Percentiles rank a stretch among this genome's conserved stretches.
phyloP scores from a whole-genome alignment of 2,797 vertebrate species.

The Buphagus erythrorhynchus region DNA sequence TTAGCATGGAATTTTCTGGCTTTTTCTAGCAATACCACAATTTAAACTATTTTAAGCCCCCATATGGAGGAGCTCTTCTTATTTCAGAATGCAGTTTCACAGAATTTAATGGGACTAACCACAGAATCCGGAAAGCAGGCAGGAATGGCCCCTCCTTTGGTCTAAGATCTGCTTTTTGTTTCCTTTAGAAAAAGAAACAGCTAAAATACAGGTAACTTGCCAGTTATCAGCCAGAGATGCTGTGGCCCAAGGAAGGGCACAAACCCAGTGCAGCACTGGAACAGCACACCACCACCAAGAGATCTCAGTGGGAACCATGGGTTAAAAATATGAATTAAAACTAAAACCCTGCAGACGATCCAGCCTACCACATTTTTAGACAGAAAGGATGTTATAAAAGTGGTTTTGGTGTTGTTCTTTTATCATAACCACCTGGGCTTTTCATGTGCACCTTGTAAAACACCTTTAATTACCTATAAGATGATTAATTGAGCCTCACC shows the following conservation, averaged over 20 bases:
- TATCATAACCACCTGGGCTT: not conserved
- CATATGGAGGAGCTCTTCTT: not conserved
- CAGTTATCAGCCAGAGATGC: not conserved
- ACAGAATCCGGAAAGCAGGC: not conserved
- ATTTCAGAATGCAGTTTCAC: not conserved
- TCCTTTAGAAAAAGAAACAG: not conserved
- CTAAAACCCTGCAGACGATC: not conserved
- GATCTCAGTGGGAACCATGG: accelerated
- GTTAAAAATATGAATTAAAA: not conserved
- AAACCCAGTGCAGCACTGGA: not conserved
- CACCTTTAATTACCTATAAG: conserved; percentile 12
- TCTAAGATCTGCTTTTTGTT: not conserved
- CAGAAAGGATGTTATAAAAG: not conserved
- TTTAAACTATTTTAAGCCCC: conserved; percentile 32
- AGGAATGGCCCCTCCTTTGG: not conserved
- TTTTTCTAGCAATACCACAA: conserved; percentile 32
- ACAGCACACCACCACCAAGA: accelerated
- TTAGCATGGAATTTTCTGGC: conserved; percentile 11
- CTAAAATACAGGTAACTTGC: not conserved
- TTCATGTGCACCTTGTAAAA: not conserved
- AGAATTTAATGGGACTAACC: not conserved
- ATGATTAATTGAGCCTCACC: conserved; percentile 34
- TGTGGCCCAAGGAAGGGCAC: not conserved
- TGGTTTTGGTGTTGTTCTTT: not conserved
- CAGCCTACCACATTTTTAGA: not conserved